Base-by-base conservation (phyloP, 2,797 vertebrate genomes). In the Apodemus agrarius region DNA sequence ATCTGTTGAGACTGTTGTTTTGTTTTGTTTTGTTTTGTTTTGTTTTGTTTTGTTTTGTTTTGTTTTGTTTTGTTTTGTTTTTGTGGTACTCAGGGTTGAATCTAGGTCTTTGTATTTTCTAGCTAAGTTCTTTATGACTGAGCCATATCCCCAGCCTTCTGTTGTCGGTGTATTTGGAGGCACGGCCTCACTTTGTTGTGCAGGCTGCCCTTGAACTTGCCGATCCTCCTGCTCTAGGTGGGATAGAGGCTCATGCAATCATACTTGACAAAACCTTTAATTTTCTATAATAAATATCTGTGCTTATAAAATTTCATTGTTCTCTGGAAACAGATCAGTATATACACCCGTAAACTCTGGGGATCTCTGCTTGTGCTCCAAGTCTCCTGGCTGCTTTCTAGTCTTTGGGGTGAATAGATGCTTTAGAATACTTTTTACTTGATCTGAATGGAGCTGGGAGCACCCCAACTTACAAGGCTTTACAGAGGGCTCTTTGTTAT, bases 381-480 rank as follows among this genome's bases (percentile, higher is more conserved):
- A 83, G 22, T 67, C 59, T 92, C 26, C 37, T 67, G 1, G 17
- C n/a, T 76, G 29, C 11, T 84, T 95, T 94, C 59, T 75, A 57
- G 52, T 22, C 81, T 72, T 2, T n/a, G 13, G 17, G 24, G 22
- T 29, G 46, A 54, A 52, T 16, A 16, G 29, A 37, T 21, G 29
- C 31, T 65, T 93, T 43, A 79, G 43, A 92, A 81, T 14, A 52
- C 79, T 63, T 72, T 96, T 78, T 67, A 79, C 76, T 49, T 79
- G 74, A 3, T 13, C 43, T 78, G 31, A 37, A 24, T 81, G 69
- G 40, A 94, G 54, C 4, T 46, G 31, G 40, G 31, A 83, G 40
- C 7, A 9, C 57, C 16, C 74, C 31, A 65, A 10, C 87, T 31
- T 69, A 29, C 89, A 37, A 57, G 67, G 1, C 76, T 67, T 88